Base-by-base conservation (phyloP, 2,888 invertebrate species). In the Flexamia atlantica region DNA sequence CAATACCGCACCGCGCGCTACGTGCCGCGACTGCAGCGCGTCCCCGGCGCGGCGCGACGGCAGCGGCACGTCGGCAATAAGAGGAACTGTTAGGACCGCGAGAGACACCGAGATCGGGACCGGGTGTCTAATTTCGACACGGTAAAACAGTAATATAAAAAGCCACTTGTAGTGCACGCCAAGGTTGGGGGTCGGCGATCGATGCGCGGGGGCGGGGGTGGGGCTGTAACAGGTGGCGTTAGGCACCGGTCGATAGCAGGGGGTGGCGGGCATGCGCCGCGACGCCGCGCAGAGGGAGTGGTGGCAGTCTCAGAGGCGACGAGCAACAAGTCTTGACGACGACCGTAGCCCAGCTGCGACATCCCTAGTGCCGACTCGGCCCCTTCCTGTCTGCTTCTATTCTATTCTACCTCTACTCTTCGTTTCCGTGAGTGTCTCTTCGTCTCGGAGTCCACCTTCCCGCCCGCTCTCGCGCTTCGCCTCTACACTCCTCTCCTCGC, bases 201-300 rank as follows among this genome's bases (percentile, higher is more conserved):
- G 42, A 76, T 83, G 30, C 17, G 36, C 20, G 28, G 28, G 20
- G 50, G 14, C 50, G 25, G n/a, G 60, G 76, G n/a, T 57, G 70
- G 64, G 84, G 84, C 76, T 46, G 84, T 84, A 84, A 84, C 84
- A 84, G 84, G 84, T 82, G 84, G 81, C 76, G 84, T 60, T 76
- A 32, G 42, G 82, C 76, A 82, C 84, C 76, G 84, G 79, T 84
- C 84, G 84, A 84, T 84, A 68, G 20, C n/a, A 40, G 57, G 72
- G 25, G 60, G 70, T 57, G 46, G 42, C 57, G n/a, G n/a, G 74
- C 53, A 46, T 40, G 83, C 82, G 84, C 53, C 79, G 68, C 81
- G 83, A 42, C 83, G 82, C 68, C 46, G 57, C 14, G 46, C 76
- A 3, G 42, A 60, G 81, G 84, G 40, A 36, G 70, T 68, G 80